Evolutionary conservation across 1,140 invertebrate genomes (phyloP).

Genomic region (Argopecten irradians): DNA sequence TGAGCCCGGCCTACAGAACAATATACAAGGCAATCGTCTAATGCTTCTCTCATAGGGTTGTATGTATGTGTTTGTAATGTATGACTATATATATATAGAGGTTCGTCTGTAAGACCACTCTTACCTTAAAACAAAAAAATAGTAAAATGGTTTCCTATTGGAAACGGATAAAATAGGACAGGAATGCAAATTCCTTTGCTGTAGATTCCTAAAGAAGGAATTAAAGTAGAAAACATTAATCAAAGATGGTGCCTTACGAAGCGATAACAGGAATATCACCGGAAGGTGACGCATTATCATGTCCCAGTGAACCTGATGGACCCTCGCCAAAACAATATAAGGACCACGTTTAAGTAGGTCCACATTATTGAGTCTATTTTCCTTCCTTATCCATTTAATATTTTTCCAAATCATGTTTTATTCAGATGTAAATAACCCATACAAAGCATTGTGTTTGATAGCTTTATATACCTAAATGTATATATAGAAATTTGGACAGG

Average conservation of each 20-base stretch:
- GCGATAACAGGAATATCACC: neutral
- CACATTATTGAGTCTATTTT: neutral
- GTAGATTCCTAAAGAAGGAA: neutral
- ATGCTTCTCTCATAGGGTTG: neutral
- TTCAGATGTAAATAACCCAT: slow-evolving; percentile 17
- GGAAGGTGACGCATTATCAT: neutral
- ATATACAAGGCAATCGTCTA: neutral
- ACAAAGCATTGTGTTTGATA: neutral
- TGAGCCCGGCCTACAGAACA: neutral
- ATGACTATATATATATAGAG: neutral
- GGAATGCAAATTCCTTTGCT: neutral
- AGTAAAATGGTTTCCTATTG: neutral
- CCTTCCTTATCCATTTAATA: neutral
- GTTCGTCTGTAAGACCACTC: neutral
- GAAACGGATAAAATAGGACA: neutral
- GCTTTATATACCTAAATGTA: neutral
- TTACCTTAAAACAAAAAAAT: neutral
- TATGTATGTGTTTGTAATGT: neutral
- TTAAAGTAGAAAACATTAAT: slow-evolving; percentile 23
- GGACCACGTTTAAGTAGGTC: slow-evolving; percentile 20
- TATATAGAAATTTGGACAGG: neutral
- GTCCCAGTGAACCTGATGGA: neutral
- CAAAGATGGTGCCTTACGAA: slow-evolving; percentile 30
- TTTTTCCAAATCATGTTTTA: slow-evolving; percentile 23
- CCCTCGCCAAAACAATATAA: neutral